Evolutionary conservation across 1,140 invertebrate genomes (phyloP), one percentile per base, ranked within the genome.

Genomic region (Parapsyche elsis): DNA sequence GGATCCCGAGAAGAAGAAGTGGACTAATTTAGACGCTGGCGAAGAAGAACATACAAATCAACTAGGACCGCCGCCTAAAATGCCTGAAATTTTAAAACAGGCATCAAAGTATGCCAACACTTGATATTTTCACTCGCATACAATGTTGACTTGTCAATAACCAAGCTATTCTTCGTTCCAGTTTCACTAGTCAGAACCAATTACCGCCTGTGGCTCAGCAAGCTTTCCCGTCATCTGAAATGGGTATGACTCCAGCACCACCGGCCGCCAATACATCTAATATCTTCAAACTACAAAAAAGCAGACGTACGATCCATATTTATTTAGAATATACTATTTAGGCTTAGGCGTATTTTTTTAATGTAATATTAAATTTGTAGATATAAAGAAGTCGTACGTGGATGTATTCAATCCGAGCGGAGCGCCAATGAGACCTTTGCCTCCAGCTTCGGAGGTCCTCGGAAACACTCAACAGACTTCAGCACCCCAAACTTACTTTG

Each of bases 1-100:
- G 96, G 96, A 98, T 90, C 90, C 92, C 75, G 91, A 93, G 9
- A 93, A 92, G 81, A 95, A 97, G 84, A 91, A 91, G 81, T 98
- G 97, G 96, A 90, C 92, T n/a, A 96, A 97, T 87, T 92, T 92
- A 61, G 95, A 96, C 84, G 93, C 92, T 59, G 92, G 92, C 84
- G 91, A 89, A 10, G 92, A 93, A 4, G 91, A 89, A 38, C 85
- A 87, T n/a, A 85, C 90, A 9, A 86, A 85, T 57, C 89, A 92
- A 38, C 87, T 93, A 57, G 93, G 93, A 83, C 94, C 95, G 80
- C 95, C 96, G 49, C 94, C 94, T 5, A 95, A 93, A 86, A 92
- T 93, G 86, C 84, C 91, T 1, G 92, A 93, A 16, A 86, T 91
- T 80, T 86, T 85, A 71, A 64, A 61, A 80, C 53, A 71, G 19